Base-by-base conservation (phyloP, 2,797 vertebrate genomes). In the Phrynocephalus guinanensis region DNA sequence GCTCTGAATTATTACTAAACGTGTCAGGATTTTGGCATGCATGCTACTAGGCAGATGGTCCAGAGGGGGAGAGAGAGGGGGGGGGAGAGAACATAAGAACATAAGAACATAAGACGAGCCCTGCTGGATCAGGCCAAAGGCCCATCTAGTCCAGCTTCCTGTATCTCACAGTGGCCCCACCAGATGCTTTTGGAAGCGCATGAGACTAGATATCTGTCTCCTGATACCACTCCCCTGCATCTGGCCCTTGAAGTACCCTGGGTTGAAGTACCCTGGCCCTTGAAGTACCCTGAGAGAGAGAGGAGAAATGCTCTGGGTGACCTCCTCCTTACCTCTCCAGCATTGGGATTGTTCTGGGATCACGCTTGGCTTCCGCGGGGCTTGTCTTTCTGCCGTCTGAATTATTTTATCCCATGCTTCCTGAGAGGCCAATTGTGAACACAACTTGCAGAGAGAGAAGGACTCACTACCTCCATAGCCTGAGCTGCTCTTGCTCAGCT, bases 291-390 rank as follows among this genome's bases (percentile, higher is more conserved):
- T n/a, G n/a, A 15, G 52, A 20, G 1, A 6, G 11, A 38, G 67
- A 6, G 44, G 3, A 28, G 15, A 22, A 1, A 5, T 5, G 1
- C 10, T 30, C 66, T 13, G 60, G 13, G 48, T 60, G 82, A 67
- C n/a, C 73, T 22, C 1, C 6, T 0, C 1, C 6, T 0, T 20
- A 8, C 7, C 0, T 0, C 11, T 83, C 3, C 1, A 26, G 5
- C 2, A 38, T 24, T 30, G 24, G 84, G 22, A 6, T 28, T 70
- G 76, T 48, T 30, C 28, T 56, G 33, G 73, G 56, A 67, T 79
- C 82, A 63, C n/a, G 18, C 0, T 52, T 38, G 28, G 66, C 66
- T 66, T 44, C 66, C 9, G 50, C 22, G 0, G 50, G 1, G 0
- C 1, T 60, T 26, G 48, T 28, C 79, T 83, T 83, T 22, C 0